phyloP scores from a whole-genome alignment of 2,113 vertebrate species.

The Hystrix cristata region DNA sequence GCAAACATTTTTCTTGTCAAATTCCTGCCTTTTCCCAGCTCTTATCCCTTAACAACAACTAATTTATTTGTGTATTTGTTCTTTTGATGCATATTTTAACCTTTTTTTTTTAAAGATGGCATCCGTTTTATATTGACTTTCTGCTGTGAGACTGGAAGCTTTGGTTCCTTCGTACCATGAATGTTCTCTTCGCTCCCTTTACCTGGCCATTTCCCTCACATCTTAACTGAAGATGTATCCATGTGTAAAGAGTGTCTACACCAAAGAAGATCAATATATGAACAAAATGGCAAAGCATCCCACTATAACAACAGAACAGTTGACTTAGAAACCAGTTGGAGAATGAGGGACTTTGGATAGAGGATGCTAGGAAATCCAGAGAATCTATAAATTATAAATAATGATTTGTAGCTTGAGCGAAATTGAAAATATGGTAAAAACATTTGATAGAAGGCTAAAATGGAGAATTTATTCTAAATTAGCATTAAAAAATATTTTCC shows the following conservation, averaged over 20 bases:
- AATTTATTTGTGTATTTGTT: neutral
- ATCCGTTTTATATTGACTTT: neutral
- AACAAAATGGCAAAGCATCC: neutral
- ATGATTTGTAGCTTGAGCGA: neutral
- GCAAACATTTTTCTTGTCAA: neutral
- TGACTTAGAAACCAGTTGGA: neutral
- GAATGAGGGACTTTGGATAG: neutral
- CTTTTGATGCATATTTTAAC: neutral
- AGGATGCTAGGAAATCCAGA: neutral
- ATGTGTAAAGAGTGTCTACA: neutral
- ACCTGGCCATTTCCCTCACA: neutral
- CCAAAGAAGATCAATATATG: neutral
- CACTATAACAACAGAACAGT: neutral
- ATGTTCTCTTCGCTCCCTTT: neutral
- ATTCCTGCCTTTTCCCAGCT: neutral
- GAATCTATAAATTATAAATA: neutral
- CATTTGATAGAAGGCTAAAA: neutral
- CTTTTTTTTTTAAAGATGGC: neutral
- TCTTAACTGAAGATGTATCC: neutral
- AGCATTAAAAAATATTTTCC: neutral
- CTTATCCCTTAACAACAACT: neutral
- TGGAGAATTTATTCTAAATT: constrained; percentile 14
- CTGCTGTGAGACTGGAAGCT: neutral
- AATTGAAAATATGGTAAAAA: constrained; percentile 16
- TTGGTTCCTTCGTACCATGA: neutral